phyloP scores from a whole-genome alignment of 2,888 invertebrate genomes.

The Diarsia mendica region DNA sequence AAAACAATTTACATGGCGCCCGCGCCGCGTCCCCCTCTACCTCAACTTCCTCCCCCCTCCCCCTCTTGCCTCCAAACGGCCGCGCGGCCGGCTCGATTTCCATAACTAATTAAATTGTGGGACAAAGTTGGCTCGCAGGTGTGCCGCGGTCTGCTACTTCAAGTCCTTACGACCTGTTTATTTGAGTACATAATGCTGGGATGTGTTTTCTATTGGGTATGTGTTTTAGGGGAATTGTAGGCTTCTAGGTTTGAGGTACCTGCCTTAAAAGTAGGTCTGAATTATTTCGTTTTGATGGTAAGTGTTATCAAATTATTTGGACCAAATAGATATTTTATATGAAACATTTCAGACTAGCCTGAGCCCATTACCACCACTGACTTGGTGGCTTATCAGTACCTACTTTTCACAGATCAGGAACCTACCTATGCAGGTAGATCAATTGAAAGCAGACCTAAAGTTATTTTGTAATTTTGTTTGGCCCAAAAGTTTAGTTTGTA shows the following conservation, averaged over 20 bases:
- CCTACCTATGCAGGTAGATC: background rate
- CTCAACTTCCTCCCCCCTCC: conserved; percentile 35
- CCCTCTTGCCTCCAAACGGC: conserved; percentile 51
- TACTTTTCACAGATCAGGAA: background rate
- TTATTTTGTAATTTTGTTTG: too few relatives aligned
- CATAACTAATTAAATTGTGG: conserved; percentile 81
- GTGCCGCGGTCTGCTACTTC: conserved; percentile 59
- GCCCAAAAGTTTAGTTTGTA: background rate
- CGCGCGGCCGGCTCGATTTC: conserved; percentile 72
- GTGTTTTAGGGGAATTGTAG: background rate
- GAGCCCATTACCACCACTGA: background rate
- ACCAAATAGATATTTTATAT: background rate
- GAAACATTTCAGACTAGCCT: background rate
- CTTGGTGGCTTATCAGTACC: background rate
- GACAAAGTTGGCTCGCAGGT: conserved; percentile 77
- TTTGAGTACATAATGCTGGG: conserved; percentile 53
- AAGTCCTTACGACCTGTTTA: conserved; percentile 58
- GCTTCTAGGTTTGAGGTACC: background rate
- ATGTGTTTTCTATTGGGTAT: conserved; percentile 45
- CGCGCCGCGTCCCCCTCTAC: conserved; percentile 32
- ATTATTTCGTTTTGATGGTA: background rate
- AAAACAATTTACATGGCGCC: conserved; percentile 72
- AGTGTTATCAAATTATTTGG: background rate
- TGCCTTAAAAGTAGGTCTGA: background rate
- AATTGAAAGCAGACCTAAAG: background rate